Conservation (phyloP, 2,888 invertebrate species). For the Diogma glabrata region DNA sequence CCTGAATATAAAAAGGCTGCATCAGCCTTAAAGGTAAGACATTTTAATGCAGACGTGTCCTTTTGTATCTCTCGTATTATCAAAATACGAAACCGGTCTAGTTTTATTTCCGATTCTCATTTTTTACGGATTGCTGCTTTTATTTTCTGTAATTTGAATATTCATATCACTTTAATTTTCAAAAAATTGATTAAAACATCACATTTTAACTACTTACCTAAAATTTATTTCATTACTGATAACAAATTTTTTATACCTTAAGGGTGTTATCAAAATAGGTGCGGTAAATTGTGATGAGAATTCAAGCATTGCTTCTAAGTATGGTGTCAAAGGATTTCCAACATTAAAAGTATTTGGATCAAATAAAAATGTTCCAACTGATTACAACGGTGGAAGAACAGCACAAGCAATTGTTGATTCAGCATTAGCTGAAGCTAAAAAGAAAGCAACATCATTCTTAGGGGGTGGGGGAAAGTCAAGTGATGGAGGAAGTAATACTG, state of each 20-base stretch:
- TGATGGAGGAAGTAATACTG: conserved; percentile 17
- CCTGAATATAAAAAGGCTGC: conserved; percentile 94
- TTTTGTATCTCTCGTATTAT: no score
- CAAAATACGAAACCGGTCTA: no score
- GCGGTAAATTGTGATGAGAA: conserved; percentile 89
- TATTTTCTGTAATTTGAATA: no score
- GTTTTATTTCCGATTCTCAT: no score
- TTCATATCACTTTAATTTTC: no score
- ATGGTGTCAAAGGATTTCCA: conserved; percentile 83
- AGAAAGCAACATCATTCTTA: conserved; percentile 57
- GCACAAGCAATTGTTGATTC: conserved; percentile 79
- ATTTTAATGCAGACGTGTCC: no score
- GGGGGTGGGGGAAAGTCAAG: conserved; percentile 41
- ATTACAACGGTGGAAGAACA: conserved; percentile 74
- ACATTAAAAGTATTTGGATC: conserved; percentile 89
- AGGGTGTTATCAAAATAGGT: conserved; percentile 90
- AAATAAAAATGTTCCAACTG: conserved; percentile 70
- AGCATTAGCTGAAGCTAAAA: conserved; percentile 64
- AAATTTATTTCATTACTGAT: not conserved
- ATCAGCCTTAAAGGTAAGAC: conserved; percentile 75
- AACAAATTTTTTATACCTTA: conserved; percentile 22
- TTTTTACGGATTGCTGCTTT: no score
- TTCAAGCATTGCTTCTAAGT: conserved; percentile 65
- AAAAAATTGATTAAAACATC: no score
- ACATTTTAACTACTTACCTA: conserved; percentile 21